Base-by-base conservation (phyloP, 2,113 vertebrate species). In the Psettodes erumei region DNA sequence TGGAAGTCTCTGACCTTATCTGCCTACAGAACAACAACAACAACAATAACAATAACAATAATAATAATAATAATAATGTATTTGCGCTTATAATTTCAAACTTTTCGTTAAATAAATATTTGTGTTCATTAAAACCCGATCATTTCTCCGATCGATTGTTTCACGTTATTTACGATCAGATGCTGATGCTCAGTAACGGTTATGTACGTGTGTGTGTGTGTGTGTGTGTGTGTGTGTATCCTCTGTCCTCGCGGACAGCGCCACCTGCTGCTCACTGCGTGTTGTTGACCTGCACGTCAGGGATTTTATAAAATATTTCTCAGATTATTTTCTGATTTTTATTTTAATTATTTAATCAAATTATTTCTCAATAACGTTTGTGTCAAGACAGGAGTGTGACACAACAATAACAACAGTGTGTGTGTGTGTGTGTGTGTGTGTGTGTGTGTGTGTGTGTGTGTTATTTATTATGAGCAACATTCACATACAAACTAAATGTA, bases 201-300 rank as follows among this genome's bases (percentile, higher is more conserved):
- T 86, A 81, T 47, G 48, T 86, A 88, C n/a, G n/a, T n/a, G n/a
- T n/a, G n/a, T n/a, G n/a, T n/a, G n/a, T n/a, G n/a, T n/a, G n/a
- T n/a, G n/a, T n/a, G n/a, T n/a, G n/a, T n/a, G n/a, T n/a, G n/a
- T n/a, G n/a, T n/a, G n/a, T n/a, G n/a, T n/a, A n/a, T 1, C 15
- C 1, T 61, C 3, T 42, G 68, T 11, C 9, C 42, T 25, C 3
- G 55, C 37, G 38, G 4, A 58, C 19, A 51, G 15, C 35, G 61
- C 66, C 88, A 63, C 38, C 88, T 68, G 11, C 42, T 78, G 90
- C 78, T 10, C 42, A 75, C n/a, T n/a, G n/a, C n/a, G n/a, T n/a
- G n/a, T n/a, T n/a, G n/a, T n/a, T n/a, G n/a, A n/a, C n/a, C n/a
- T n/a, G n/a, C n/a, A n/a, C n/a, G n/a, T n/a, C n/a, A n/a, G n/a